Evolutionary conservation across 2,113 vertebrate genomes (phyloP).

Genomic region (Recurvirostra avosetta): DNA sequence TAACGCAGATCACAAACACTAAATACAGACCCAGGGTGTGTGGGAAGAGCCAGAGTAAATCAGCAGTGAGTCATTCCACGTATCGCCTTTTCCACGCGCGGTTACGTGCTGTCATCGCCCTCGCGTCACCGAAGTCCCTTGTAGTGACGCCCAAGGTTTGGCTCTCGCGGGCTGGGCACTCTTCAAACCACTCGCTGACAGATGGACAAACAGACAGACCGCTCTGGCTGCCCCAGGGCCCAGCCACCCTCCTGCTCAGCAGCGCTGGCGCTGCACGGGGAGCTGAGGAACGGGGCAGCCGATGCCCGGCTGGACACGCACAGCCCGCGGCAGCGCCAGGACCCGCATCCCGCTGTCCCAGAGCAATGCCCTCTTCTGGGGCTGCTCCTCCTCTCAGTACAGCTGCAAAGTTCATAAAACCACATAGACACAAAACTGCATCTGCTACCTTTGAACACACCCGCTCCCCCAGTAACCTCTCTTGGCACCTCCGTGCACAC

Average conservation of each 20-base stretch:
- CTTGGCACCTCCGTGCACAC: not conserved
- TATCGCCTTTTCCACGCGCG: accelerated
- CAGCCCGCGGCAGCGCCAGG: accelerated
- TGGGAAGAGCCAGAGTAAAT: not conserved
- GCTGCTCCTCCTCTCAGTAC: not conserved
- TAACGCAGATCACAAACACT: not conserved
- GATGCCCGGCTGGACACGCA: accelerated
- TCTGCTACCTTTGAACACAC: accelerated
- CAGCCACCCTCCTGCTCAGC: not conserved
- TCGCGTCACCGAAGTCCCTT: accelerated
- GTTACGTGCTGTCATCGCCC: accelerated
- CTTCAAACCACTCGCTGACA: not conserved
- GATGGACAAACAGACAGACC: not conserved
- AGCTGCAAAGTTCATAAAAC: not conserved
- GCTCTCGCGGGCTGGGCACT: not conserved
- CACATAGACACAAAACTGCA: not conserved
- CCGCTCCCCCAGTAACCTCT: not conserved
- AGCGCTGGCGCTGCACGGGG: accelerated
- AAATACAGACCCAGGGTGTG: not conserved
- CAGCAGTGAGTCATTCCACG: not conserved
- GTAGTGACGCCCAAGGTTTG: not conserved
- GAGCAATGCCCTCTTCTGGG: accelerated
- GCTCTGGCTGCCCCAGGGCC: no score
- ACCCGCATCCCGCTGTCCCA: accelerated
- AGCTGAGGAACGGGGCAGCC: accelerated